phyloP scores from a whole-genome alignment of 2,888 invertebrate genomes.

The Sepioteuthis lessoniana region DNA sequence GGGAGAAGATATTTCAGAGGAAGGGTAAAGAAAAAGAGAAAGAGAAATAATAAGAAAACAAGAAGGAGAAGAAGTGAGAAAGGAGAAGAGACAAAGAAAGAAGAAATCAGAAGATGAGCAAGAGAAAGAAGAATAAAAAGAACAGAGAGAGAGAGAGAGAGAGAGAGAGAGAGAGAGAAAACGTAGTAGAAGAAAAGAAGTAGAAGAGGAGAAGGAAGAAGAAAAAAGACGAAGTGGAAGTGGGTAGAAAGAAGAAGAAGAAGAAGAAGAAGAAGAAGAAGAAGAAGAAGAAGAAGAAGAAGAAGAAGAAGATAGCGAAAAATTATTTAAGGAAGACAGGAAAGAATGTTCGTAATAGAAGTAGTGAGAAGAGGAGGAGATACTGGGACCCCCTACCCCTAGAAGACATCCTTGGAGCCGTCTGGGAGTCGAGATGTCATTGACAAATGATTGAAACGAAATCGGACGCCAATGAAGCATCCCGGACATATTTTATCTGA shows the following conservation, averaged over 20 bases:
- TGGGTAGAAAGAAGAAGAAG: not conserved
- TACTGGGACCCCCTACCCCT: too few relatives aligned
- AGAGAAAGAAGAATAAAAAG: not conserved
- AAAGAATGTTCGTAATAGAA: not conserved
- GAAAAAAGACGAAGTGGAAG: accelerated
- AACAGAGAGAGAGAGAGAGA: not conserved
- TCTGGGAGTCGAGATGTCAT: not conserved
- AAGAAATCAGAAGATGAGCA: too few relatives aligned
- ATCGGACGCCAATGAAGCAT: slow-evolving; percentile 1
- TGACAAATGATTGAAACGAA: not conserved
- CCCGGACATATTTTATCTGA: not conserved
- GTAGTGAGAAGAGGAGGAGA: not conserved
- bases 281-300: not conserved
- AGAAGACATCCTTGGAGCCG: not conserved
- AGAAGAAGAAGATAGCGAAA: too few relatives aligned
- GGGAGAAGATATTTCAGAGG: too few relatives aligned
- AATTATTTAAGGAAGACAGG: not conserved
- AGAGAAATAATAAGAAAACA: too few relatives aligned
- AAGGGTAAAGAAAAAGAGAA: too few relatives aligned
- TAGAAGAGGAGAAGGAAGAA: not conserved
- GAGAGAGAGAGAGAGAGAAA: not conserved
- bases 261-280: not conserved
- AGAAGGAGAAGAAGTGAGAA: too few relatives aligned
- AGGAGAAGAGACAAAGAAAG: too few relatives aligned
- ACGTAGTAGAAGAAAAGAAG: accelerated